Conservation (phyloP, 2,888 invertebrate genomes). For the Caenorhabditis parvicauda region DNA sequence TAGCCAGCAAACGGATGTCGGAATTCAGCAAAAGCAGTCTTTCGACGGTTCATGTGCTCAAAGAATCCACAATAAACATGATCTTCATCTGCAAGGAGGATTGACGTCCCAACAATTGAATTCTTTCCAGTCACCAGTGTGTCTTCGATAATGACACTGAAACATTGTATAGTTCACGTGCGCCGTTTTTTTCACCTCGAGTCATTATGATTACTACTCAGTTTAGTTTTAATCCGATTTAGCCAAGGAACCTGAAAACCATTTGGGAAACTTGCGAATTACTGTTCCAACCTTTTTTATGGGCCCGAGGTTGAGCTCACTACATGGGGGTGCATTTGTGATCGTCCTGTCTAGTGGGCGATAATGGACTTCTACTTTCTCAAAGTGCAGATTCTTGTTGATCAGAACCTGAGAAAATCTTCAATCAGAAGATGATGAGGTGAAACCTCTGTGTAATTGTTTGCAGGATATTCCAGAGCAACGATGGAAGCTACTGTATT, state of each 20-base stretch:
- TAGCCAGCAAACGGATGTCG: constrained; percentile 33
- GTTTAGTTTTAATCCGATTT: constrained; percentile 10
- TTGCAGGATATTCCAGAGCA: constrained; percentile 46
- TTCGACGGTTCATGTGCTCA: constrained; percentile 25
- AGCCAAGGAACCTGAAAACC: constrained; percentile 20
- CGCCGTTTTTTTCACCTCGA: no score
- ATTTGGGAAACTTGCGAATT: not conserved
- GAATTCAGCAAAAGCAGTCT: constrained; percentile 31
- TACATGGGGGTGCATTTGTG: constrained; percentile 41
- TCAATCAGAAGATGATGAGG: not conserved
- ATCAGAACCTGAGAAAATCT: constrained; percentile 34
- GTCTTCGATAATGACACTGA: constrained; percentile 29
- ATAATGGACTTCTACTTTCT: constrained; percentile 26
- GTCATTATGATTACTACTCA: constrained; percentile 31
- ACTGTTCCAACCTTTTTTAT: constrained; percentile 10
- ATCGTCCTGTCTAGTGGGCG: constrained; percentile 39
- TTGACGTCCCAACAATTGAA: constrained; percentile 23
- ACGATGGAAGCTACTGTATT: constrained; percentile 41
- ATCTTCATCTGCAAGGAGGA: constrained; percentile 24
- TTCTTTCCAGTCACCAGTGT: constrained; percentile 30
- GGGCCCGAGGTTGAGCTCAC: constrained; percentile 40
- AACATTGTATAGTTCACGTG: no score
- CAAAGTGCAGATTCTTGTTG: constrained; percentile 34
- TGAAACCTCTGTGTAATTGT: constrained; percentile 44
- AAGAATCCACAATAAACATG: constrained; percentile 42